Percentiles rank a stretch among this genome's conserved stretches.
These are phyloP conservation scores for Cheracebus regulus DNA, from an alignment of 2,797 vertebrate species.

Conservation along the genomic window DNA sequence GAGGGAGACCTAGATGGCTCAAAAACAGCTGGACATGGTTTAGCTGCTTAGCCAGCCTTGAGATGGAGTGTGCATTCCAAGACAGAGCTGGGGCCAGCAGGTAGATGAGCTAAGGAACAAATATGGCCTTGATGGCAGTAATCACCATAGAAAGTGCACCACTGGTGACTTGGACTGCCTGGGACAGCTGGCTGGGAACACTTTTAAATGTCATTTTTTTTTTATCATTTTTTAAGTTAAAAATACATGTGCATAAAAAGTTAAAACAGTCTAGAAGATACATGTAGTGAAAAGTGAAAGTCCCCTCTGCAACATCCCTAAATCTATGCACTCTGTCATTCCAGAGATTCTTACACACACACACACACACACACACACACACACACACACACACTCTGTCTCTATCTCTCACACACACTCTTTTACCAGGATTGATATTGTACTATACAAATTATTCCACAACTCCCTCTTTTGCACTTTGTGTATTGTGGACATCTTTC, in stretches of 20 bases:
- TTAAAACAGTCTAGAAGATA: background rate
- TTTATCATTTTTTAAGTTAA: slow-evolving; percentile 20
- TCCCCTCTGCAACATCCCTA: background rate
- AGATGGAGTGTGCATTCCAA: background rate
- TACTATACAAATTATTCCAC: background rate
- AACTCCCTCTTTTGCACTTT: background rate
- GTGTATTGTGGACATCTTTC: background rate
- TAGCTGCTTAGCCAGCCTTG: background rate
- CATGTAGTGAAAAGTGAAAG: background rate
- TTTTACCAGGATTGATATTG: background rate
- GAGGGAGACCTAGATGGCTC: background rate
- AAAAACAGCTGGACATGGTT: background rate
- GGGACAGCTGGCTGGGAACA: background rate
- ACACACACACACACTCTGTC: too few species aligned
- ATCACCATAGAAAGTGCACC: background rate
- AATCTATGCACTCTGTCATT: background rate
- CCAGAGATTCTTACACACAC: background rate
- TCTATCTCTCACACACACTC: background rate
- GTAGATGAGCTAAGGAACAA: background rate
- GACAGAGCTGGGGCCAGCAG: background rate
- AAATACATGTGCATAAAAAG: background rate
- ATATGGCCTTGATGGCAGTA: background rate
- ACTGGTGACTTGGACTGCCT: background rate
- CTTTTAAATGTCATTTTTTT: background rate
- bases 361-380: too few species aligned